phyloP scores from a whole-genome alignment of 1,140 invertebrate genomes.

The Galleria mellonella region DNA sequence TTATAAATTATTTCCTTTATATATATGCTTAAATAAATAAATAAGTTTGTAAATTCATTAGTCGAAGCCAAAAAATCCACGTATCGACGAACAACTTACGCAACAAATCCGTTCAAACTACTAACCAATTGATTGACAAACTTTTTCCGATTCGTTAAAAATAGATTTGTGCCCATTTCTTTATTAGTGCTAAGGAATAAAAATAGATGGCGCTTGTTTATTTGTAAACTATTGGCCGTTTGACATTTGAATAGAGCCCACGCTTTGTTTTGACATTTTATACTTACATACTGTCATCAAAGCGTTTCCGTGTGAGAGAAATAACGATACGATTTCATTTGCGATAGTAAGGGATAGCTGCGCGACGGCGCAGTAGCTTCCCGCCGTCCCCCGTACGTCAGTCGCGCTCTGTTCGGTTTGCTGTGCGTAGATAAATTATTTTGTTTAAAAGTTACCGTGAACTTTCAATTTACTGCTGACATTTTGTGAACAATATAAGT shows the following conservation, averaged over 20 bases:
- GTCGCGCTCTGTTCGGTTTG: conserved; percentile 57
- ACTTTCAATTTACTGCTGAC: conserved; percentile 23
- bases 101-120: no score
- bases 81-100: not conserved
- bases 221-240: conserved; percentile 38
- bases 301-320: conserved; percentile 38
- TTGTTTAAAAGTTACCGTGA: conserved; percentile 33
- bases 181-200: conserved; percentile 5
- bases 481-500: conserved; percentile 22
- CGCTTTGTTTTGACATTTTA: conserved; percentile 69
- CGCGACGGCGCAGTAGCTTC: conserved; percentile 68
- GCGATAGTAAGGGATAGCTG: conserved; percentile 31
- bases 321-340: conserved; percentile 13
- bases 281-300: conserved; percentile 47
- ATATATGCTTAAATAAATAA: no score
- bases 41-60: no score
- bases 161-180: conserved; percentile 4
- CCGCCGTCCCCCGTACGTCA: conserved; percentile 58
- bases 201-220: conserved; percentile 33
- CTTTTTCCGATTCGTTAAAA: not conserved
- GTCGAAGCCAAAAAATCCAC: not conserved
- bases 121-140: no score
- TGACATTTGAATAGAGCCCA: conserved; percentile 61
- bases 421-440: conserved; percentile 41
- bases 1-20: no score